Conservation (phyloP, 2,888 invertebrate species). For the Mantis religiosa region DNA sequence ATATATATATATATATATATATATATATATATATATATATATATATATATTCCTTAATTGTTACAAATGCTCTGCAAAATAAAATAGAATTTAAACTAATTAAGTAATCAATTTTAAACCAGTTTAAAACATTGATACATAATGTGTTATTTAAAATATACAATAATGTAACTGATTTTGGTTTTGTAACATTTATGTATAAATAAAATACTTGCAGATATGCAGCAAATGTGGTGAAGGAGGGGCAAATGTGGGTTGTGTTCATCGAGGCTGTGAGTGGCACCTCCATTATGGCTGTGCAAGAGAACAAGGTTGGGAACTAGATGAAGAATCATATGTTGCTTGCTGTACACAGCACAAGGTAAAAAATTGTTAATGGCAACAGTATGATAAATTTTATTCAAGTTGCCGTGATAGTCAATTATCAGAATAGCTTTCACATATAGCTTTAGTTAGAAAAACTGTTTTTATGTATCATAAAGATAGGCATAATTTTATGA, state of each 20-base stretch:
- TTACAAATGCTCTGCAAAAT: too few relatives aligned
- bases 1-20: too few relatives aligned
- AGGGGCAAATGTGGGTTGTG: slow-evolving; percentile 61
- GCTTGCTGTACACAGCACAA: slow-evolving; percentile 48
- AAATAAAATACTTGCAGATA: slow-evolving; percentile 25
- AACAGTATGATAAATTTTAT: not conserved
- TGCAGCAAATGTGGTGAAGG: slow-evolving; percentile 53
- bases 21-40: too few relatives aligned
- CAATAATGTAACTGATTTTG: too few relatives aligned
- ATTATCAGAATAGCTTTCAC: not conserved
- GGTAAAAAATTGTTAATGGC: not conserved
- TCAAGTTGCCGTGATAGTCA: not conserved
- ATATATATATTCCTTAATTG: too few relatives aligned
- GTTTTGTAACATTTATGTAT: not conserved
- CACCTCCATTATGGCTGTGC: slow-evolving; percentile 59
- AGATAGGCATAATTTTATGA: not conserved
- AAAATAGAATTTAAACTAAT: too few relatives aligned
- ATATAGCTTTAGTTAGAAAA: not conserved
- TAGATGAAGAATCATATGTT: slow-evolving; percentile 56
- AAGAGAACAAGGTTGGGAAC: slow-evolving; percentile 51
- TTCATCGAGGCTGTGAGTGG: slow-evolving; percentile 55
- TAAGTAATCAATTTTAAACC: too few relatives aligned
- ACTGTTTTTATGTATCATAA: not conserved
- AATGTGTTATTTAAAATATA: too few relatives aligned
- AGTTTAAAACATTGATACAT: too few relatives aligned